Conservation (phyloP, 2,888 invertebrate genomes). For the Eledona agricola region DNA sequence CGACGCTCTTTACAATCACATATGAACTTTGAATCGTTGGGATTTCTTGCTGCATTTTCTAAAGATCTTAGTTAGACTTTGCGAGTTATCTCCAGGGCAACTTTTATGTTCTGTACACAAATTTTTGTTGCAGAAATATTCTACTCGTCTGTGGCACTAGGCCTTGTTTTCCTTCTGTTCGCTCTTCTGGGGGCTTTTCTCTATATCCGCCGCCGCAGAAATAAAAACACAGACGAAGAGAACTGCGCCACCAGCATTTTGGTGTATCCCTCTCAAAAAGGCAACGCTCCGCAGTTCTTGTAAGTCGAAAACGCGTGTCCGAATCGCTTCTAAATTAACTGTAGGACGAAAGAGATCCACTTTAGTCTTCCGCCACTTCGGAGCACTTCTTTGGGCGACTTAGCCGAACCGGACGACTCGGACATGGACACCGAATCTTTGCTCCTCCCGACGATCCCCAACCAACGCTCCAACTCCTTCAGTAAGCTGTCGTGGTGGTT, state of each 20-base stretch:
- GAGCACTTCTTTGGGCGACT: slow-evolving; percentile 60
- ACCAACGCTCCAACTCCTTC: slow-evolving; percentile 72
- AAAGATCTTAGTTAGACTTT: too few species aligned
- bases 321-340: slow-evolving; percentile 18
- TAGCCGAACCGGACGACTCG: slow-evolving; percentile 56
- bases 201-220: slow-evolving; percentile 65
- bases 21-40: too few species aligned
- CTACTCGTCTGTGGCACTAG: slow-evolving; percentile 51
- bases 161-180: slow-evolving; percentile 43
- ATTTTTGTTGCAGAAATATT: slow-evolving; percentile 52
- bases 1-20: too few species aligned
- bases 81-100: too few species aligned
- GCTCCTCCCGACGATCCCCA: slow-evolving; percentile 54
- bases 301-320: slow-evolving; percentile 60
- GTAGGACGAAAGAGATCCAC: slow-evolving; percentile 61
- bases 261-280: slow-evolving; percentile 72
- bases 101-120: too few species aligned
- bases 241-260: slow-evolving; percentile 69
- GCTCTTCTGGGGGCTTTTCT: slow-evolving; percentile 59
- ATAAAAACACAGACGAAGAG: slow-evolving; percentile 56
- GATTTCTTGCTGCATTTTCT: too few species aligned
- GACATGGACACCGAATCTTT: slow-evolving; percentile 58
- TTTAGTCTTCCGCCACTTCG: slow-evolving; percentile 61
- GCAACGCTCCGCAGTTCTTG: slow-evolving; percentile 69
- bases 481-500: slow-evolving; percentile 64